These are phyloP conservation scores for Sinonovacula constricta DNA, from an alignment of 1,140 invertebrate species.

Conservation along the genomic window DNA sequence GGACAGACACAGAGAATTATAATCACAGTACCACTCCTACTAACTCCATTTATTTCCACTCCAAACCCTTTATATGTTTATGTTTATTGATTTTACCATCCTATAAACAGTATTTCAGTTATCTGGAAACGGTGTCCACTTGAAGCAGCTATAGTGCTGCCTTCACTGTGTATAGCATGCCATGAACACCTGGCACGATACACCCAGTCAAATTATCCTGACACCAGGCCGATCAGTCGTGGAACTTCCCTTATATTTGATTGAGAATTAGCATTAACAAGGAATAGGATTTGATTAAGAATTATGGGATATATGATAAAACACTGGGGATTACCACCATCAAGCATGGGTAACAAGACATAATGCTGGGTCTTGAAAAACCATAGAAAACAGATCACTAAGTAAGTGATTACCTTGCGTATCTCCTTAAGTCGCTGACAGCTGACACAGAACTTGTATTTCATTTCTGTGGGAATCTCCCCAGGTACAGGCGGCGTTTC, in stretches of 20 bases:
- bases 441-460: conserved; percentile 75
- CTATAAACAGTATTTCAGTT: neutral
- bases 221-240: too few relatives aligned
- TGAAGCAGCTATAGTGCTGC: neutral
- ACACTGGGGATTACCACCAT: too few relatives aligned
- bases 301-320: too few relatives aligned
- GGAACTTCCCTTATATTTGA: too few relatives aligned
- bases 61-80: neutral
- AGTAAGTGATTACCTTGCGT: conserved; percentile 64
- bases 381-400: too few relatives aligned
- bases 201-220: too few relatives aligned
- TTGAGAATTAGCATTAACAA: neutral
- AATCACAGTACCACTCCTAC: too few relatives aligned
- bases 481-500: conserved; percentile 81
- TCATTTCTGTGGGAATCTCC: conserved; percentile 36
- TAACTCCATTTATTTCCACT: neutral
- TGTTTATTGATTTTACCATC: neutral
- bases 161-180: neutral
- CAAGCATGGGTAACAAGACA: too few relatives aligned
- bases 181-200: neutral
- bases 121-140: neutral
- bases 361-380: too few relatives aligned
- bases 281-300: neutral
- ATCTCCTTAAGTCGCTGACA: conserved; percentile 76
- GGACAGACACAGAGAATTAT: too few relatives aligned